Evolutionary conservation across 2,797 vertebrate species (phyloP), one percentile per base, ranked within the genome.

Genomic region (Stomatorhinus walkeri): DNA sequence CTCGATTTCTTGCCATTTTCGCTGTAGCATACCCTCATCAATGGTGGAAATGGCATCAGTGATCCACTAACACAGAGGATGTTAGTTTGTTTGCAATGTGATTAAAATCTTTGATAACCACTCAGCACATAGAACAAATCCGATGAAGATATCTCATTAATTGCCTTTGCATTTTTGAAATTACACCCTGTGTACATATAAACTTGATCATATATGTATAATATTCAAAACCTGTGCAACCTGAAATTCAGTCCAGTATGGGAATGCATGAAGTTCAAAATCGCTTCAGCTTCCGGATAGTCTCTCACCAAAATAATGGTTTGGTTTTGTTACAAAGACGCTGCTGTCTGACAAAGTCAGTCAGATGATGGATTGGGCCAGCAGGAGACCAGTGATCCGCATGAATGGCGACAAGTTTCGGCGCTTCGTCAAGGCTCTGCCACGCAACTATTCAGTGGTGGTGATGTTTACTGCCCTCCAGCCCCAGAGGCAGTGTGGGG

Each of bases 381-480:
- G 95, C 46, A 98, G 97, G 91, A 97, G 98, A 87, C 96, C 98
- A 0, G 97, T 99, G 87, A 98, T 99, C 91, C 95, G 97, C 83
- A 96, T 99, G 96, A 99, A 99, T 0, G 98, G 98, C 12, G 98
- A 99, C 56, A 99, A 99, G 92, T 99, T 99, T 86, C 96, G 98
- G 12, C 96, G 97, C 59, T 96, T 98, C 0, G 95, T 99, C 89
- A 98, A 97, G 93, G 97, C 97, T 8, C 97, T 97, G 2, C 98
- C 98, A 10, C 96, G 98, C 59, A 99, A 99, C 93, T 99, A 98
- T 94, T 99, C 98, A 0, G 96, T 99, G 91, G 91, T 99, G 84
- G 97, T 98, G 93, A 99, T 99, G 98, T 99, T 99, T 92, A 99
- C 98, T 2, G 98, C 98, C 0, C 97, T 99, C 68, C 98, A 99